Evolutionary conservation across 2,888 invertebrate genomes (phyloP).

Genomic region (Coleophora deauratella): DNA sequence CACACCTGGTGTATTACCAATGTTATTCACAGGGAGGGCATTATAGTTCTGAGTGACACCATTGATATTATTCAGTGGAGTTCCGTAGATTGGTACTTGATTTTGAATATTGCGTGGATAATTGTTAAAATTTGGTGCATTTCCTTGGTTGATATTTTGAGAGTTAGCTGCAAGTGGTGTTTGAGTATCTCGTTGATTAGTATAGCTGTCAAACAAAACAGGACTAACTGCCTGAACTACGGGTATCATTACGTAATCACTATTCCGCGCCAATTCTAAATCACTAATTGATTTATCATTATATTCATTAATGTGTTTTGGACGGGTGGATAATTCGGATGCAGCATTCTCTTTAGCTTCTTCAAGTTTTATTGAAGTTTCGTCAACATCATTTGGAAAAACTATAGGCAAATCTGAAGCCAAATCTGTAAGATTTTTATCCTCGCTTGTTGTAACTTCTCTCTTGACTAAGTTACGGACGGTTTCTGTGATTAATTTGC

Average conservation of each 20-base stretch:
- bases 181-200: too few species aligned
- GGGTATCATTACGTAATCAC: constrained; percentile 1
- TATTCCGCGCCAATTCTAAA: neutral
- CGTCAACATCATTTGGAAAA: neutral
- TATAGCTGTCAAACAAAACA: neutral
- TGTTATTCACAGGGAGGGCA: neutral
- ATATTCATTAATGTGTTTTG: neutral
- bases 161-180: too few species aligned
- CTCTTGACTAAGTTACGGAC: too few species aligned
- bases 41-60: neutral
- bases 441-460: too few species aligned
- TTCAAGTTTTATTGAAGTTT: neutral
- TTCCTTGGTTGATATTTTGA: neutral
- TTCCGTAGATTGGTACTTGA: neutral
- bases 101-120: neutral
- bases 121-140: too few species aligned
- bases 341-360: neutral
- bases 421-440: too few species aligned
- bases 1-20: neutral
- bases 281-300: too few species aligned
- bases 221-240: neutral
- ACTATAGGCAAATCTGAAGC: too few species aligned
- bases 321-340: neutral
- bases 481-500: too few species aligned
- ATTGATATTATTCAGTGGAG: too few species aligned